A percentile compares a stretch with the other conserved stretches of the same genome.
These are phyloP conservation scores for Tetragnatha versicolor DNA, from an alignment of 1,140 invertebrate genomes.

Conservation along the genomic window DNA sequence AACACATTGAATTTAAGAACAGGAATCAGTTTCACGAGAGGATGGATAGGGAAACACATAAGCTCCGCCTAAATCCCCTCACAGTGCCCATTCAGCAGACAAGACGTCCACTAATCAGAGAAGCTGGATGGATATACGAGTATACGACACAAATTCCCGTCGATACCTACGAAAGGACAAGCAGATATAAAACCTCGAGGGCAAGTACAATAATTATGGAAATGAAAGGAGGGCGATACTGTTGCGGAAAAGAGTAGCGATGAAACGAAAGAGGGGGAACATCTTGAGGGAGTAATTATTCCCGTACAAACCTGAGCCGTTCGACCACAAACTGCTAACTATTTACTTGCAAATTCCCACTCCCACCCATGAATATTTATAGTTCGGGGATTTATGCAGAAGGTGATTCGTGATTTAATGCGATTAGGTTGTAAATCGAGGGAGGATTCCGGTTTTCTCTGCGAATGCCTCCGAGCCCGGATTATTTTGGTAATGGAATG, in stretches of 20 bases:
- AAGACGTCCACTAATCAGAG: no score
- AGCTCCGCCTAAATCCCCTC: no score
- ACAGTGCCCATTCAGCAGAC: no score
- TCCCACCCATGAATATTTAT: slow-evolving; percentile 40
- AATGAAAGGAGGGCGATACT: neutral
- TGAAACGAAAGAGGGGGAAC: neutral
- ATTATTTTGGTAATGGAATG: no score
- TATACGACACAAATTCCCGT: no score
- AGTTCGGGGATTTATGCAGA: neutral
- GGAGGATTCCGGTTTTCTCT: neutral
- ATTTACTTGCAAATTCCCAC: slow-evolving; percentile 13
- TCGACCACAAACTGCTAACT: slow-evolving; percentile 7
- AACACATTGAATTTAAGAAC: no score
- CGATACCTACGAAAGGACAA: no score
- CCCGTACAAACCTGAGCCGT: slow-evolving; percentile 18
- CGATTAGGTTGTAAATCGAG: slow-evolving; percentile 28
- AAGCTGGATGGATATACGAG: no score
- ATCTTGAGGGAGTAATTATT: slow-evolving; percentile 34
- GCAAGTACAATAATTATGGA: neutral
- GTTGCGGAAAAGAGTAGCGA: neutral
- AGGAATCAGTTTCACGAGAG: no score
- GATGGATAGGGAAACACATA: no score
- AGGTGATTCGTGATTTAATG: neutral
- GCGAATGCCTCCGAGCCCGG: neutral
- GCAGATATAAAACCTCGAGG: neutral